phyloP scores from a whole-genome alignment of 1,140 invertebrate species.

The Sycophaga agraensis region DNA sequence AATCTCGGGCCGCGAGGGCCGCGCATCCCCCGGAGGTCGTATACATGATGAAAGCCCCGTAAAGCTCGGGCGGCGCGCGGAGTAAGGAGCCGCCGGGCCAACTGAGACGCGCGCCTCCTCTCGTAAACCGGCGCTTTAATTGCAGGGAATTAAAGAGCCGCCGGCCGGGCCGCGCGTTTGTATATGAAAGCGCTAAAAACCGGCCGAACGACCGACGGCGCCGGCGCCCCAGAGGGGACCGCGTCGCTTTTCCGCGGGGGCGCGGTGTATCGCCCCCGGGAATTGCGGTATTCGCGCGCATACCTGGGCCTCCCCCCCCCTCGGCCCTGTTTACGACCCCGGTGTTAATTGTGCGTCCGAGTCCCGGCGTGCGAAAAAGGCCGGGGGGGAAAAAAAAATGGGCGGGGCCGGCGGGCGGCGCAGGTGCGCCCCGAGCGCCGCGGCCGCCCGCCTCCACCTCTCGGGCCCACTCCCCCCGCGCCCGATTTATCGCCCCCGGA shows the following conservation, averaged over 20 bases:
- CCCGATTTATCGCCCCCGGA: slow-evolving; percentile 40
- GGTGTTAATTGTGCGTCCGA: slow-evolving; percentile 42
- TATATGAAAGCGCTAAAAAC: no score
- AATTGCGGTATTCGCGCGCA: background rate
- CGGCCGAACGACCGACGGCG: no score
- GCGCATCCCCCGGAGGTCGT: no score
- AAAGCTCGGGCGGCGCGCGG: no score
- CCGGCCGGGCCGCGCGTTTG: no score
- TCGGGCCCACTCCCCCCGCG: no score
- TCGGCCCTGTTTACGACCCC: slow-evolving; percentile 35
- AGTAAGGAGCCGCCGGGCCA: background rate
- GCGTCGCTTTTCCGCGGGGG: background rate
- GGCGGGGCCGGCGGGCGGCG: no score
- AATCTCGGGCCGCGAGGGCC: no score
- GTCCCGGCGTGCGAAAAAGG: slow-evolving; percentile 29
- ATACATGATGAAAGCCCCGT: no score
- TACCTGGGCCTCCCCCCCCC: background rate
- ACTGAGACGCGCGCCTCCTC: background rate
- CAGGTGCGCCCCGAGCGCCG: background rate
- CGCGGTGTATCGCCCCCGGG: background rate
- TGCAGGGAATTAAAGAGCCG: background rate
- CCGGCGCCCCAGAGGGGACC: no score
- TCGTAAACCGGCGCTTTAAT: slow-evolving; percentile 7
- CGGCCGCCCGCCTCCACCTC: background rate
- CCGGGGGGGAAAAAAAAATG: slow-evolving; percentile 3